Base-by-base conservation (phyloP, 2,888 invertebrate species). In the Trachelus stipa region DNA sequence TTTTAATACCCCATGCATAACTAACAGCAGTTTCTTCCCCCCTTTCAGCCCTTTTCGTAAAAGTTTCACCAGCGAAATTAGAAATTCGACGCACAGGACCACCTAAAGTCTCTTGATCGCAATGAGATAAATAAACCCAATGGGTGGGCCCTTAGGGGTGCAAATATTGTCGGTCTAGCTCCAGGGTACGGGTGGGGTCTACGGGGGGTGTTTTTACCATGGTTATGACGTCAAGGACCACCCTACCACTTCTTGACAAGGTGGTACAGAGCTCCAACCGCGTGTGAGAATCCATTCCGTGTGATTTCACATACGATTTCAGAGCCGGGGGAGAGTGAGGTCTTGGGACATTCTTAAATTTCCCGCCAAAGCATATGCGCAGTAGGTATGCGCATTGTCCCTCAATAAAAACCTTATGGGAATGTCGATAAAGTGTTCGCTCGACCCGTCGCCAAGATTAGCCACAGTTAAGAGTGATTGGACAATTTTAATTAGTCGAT, bases 281-380 rank as follows among this genome's bases (percentile, higher is more conserved):
- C 85, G 90, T 90, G 90, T 89, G 90, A 90, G 90, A 90, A 90
- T 90, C 88, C 86, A 90, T 90, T 90, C 90, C 89, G 83, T 83
- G 82, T 86, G 88, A 90, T 87, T 90, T 90, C 90, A 90, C 90
- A 90, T 84, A 83, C 79, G 76, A 80, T 78, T 90, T 33, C 33
- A 33, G 33, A 33, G 33, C 33, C 33, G 33, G 33, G 33, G 33
- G 33, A 3, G 33, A 33, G 33, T 2, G 33, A 9, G 75, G 35
- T 73, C 76, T 73, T 76, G 68, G 76, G n/a, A 73, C 34, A 73
- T 76, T 73, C 35, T 76, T 68, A 11, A 35, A 31, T 35, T 71
- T 73, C 69, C 68, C 69, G 30, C 73, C 30, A 12, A 12, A 69
- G 12, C 30, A 4, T 40, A 4, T 40, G 40, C 40, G 40, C 40